Evolutionary conservation across 2,113 vertebrate genomes (phyloP), one percentile per base, ranked within the genome.

Genomic region (Rutilus rutilus): DNA sequence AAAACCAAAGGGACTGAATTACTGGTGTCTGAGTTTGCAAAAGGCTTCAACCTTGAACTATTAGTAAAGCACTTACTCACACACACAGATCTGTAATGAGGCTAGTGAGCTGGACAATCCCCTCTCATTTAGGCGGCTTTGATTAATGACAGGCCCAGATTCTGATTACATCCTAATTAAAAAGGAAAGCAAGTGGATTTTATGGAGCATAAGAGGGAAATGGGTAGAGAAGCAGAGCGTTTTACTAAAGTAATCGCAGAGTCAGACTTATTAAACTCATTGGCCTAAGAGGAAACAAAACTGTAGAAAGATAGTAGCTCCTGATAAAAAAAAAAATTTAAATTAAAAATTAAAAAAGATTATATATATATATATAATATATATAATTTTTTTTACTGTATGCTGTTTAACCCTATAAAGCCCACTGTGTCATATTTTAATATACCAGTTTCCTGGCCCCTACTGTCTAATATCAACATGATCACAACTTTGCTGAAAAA

Each of bases 91-190:
- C 23, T 65, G 27, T 67, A 67, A 85, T 78, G 81, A 65, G 39
- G 75, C 73, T 83, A 78, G 25, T 76, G 73, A 74, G 62, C 78
- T 39, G 79, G 78, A 86, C 82, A 73, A 60, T 86, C 60, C 75
- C 73, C 79, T 82, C 54, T 79, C 69, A 82, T 85, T 69, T 25
- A 73, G 19, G 36, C 57, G 15, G 79, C 78, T 80, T 87, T 89
- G 88, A 89, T 89, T 89, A 89, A 90, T 87, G 79, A 69, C 79
- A 52, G 52, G 33, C 65, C 77, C 81, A 27, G 85, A 78, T 86
- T 85, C 82, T 84, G 81, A 86, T 80, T 86, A 90, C 67, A 75
- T 69, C 81, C 59, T 86, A 90, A 90, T 90, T 89, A 88, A 86
- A 82, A 86, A 36, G 62, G 45, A 73, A 86, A 75, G 84, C 89